Percentiles rank a stretch among this genome's conserved stretches.
phyloP scores from a whole-genome alignment of 2,888 invertebrate species.

The Morpho achilles region DNA sequence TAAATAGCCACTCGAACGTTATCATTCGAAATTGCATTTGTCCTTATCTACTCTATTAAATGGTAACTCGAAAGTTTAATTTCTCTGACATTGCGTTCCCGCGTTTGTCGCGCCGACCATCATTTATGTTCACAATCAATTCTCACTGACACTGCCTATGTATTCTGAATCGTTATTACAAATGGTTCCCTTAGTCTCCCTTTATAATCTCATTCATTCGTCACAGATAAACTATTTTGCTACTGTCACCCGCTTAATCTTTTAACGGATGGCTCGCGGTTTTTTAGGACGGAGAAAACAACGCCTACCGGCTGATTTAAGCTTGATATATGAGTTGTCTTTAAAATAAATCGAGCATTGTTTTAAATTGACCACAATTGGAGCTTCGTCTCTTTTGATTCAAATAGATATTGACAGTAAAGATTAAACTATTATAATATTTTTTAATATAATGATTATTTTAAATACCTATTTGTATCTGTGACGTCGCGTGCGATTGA shows the following conservation, averaged over 20 bases:
- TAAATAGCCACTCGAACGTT: slow-evolving; percentile 5
- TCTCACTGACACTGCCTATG: slow-evolving; percentile 15
- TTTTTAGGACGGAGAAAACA: slow-evolving; percentile 17
- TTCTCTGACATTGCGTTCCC: not conserved
- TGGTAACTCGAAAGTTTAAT: slow-evolving; percentile 12
- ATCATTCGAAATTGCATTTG: slow-evolving; percentile 7
- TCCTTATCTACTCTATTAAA: slow-evolving; percentile 5
- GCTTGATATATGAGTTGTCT: slow-evolving; percentile 8
- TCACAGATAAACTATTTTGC: slow-evolving; percentile 43
- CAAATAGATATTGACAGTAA: too few species aligned
- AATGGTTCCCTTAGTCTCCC: slow-evolving; percentile 29
- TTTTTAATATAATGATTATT: too few species aligned
- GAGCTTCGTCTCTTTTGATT: too few species aligned
- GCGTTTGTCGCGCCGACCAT: slow-evolving; percentile 2
- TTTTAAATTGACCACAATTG: not conserved
- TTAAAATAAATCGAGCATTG: slow-evolving; percentile 7
- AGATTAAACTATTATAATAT: too few species aligned
- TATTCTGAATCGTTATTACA: slow-evolving; percentile 27
- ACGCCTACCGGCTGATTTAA: slow-evolving; percentile 15
- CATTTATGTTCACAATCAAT: slow-evolving; percentile 19
- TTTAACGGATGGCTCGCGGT: slow-evolving; percentile 25
- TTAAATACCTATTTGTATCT: too few species aligned
- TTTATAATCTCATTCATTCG: slow-evolving; percentile 41
- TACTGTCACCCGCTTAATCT: slow-evolving; percentile 35
- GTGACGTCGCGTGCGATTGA: too few species aligned